phyloP scores from a whole-genome alignment of 2,888 invertebrate genomes.

The Nudaria mundana region DNA sequence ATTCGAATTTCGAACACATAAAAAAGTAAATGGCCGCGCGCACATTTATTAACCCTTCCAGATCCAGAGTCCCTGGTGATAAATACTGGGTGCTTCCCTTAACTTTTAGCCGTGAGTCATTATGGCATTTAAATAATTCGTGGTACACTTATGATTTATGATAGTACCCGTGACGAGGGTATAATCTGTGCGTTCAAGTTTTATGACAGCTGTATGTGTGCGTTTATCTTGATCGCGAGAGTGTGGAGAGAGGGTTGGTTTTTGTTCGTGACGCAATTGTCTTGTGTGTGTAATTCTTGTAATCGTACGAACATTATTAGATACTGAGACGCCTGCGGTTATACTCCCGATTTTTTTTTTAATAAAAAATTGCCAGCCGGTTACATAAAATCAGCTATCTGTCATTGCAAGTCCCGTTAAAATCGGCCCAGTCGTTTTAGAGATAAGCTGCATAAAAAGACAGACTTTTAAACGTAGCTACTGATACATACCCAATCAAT shows the following conservation, averaged over 20 bases:
- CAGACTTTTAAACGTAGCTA: too few relatives aligned
- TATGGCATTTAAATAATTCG: slow-evolving; percentile 81
- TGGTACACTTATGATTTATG: slow-evolving; percentile 66
- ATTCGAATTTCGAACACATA: slow-evolving; percentile 66
- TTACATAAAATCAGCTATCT: too few relatives aligned
- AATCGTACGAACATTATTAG: slow-evolving; percentile 9
- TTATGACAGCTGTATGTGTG: slow-evolving; percentile 40
- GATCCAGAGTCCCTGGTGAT: slow-evolving; percentile 67
- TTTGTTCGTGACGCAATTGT: slow-evolving; percentile 17
- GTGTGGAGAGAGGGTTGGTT: slow-evolving; percentile 35
- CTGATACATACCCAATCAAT: too few relatives aligned
- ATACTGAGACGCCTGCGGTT: too few relatives aligned
- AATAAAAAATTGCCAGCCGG: too few relatives aligned
- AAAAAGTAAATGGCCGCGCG: slow-evolving; percentile 67
- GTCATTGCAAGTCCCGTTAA: too few relatives aligned
- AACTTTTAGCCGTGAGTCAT: slow-evolving; percentile 74
- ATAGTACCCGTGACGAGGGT: slow-evolving; percentile 60
- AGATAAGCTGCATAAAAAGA: too few relatives aligned
- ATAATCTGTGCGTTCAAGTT: slow-evolving; percentile 50
- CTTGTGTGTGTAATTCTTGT: slow-evolving; percentile 10
- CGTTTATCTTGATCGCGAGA: slow-evolving; percentile 41
- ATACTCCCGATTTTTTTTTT: too few relatives aligned
- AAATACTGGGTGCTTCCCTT: slow-evolving; percentile 66
- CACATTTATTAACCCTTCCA: slow-evolving; percentile 73
- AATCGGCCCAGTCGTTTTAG: too few relatives aligned